Percentiles rank a stretch among this genome's conserved stretches.
Evolutionary conservation across 2,113 vertebrate species (phyloP).

Genomic region (Semnornis frantzii): DNA sequence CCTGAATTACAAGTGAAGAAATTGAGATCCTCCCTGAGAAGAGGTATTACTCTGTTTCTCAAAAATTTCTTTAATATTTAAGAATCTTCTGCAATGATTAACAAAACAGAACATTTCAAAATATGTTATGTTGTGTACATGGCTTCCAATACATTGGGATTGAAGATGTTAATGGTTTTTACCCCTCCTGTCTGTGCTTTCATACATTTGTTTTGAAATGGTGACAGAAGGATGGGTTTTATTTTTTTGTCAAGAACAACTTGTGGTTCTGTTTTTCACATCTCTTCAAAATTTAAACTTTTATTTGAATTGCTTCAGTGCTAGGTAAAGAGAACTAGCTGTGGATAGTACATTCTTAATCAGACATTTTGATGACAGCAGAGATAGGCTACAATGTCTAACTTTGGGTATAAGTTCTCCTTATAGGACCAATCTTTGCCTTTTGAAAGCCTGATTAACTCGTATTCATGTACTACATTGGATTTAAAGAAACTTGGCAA

Average conservation of each 20-base stretch:
- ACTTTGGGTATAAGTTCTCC: not conserved
- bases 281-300: not conserved
- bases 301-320: not conserved
- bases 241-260: not conserved
- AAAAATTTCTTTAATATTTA: not conserved
- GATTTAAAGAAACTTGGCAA: not conserved
- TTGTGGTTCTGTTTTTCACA: not conserved
- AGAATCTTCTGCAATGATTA: not conserved
- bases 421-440: not conserved
- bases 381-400: not conserved
- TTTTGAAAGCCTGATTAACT: not conserved
- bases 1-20: not conserved
- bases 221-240: not conserved
- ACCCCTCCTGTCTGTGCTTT: not conserved
- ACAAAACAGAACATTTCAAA: not conserved
- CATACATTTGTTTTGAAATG: not conserved
- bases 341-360: not conserved
- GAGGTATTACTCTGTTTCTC: accelerated
- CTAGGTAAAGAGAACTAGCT: not conserved
- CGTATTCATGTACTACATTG: not conserved
- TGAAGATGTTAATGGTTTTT: not conserved
- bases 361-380: not conserved
- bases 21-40: not conserved
- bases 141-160: not conserved
- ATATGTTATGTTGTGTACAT: too few relatives aligned